phyloP scores from a whole-genome alignment of 2,888 invertebrate genomes.

The Chloromyia formosa region DNA sequence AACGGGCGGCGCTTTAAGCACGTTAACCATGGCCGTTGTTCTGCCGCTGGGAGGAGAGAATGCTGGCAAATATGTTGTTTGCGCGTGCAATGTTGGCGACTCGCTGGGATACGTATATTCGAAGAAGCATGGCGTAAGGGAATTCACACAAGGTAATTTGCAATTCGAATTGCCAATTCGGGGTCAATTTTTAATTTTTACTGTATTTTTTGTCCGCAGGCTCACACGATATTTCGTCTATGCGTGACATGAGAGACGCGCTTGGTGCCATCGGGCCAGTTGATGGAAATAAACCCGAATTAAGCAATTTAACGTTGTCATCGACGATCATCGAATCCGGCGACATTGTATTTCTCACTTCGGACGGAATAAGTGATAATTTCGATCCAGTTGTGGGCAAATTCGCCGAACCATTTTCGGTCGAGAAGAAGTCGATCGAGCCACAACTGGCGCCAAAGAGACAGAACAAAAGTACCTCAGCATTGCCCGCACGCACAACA shows the following conservation, averaged over 20 bases:
- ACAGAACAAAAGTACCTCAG: conserved; percentile 63
- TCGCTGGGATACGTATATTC: conserved; percentile 88
- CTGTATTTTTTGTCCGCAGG: conserved; percentile 63
- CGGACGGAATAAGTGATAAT: conserved; percentile 91
- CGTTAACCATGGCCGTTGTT: conserved; percentile 82
- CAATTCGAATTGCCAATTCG: not conserved
- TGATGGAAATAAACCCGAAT: conserved; percentile 83
- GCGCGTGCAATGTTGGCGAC: conserved; percentile 90
- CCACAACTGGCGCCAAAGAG: conserved; percentile 57
- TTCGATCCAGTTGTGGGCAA: conserved; percentile 92
- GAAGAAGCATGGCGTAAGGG: conserved; percentile 79
- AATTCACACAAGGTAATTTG: conserved; percentile 74
- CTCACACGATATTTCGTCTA: conserved; percentile 80
- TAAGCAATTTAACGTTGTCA: conserved; percentile 86
- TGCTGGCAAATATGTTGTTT: conserved; percentile 72
- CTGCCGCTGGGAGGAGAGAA: conserved; percentile 66
- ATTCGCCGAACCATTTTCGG: conserved; percentile 71
- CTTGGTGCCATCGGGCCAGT: conserved; percentile 89
- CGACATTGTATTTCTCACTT: conserved; percentile 86
- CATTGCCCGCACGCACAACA: conserved; percentile 57
- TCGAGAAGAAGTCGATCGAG: conserved; percentile 54
- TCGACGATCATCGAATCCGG: conserved; percentile 81
- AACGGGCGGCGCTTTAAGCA: conserved; percentile 83
- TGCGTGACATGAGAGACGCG: conserved; percentile 89
- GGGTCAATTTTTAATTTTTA: not conserved